Conservation (phyloP, 2,888 invertebrate species). For the Aphidoletes aphidimyza region DNA sequence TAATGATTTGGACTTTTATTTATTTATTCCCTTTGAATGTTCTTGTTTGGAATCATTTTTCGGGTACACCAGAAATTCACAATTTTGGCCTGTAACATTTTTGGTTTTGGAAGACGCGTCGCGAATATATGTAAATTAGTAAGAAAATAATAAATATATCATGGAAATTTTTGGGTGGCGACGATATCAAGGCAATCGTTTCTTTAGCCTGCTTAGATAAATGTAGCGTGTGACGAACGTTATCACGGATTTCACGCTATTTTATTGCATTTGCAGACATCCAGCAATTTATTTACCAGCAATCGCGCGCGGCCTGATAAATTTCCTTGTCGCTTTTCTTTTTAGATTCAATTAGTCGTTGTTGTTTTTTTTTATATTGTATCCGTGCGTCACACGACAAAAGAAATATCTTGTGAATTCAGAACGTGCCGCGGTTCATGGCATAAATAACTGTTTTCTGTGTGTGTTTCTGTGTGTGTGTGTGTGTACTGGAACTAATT, state of each 20-base stretch:
- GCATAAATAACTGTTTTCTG: not conserved
- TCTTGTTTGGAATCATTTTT: constrained; percentile 9
- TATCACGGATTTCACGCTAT: constrained; percentile 38
- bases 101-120: not conserved
- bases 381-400: not conserved
- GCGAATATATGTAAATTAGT: constrained; percentile 26
- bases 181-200: not conserved
- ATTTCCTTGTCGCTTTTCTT: not conserved
- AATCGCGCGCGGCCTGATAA: not conserved
- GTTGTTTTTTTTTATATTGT: not conserved
- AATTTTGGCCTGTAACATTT: not conserved
- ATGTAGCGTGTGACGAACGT: constrained; percentile 48
- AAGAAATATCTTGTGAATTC: constrained; percentile 4
- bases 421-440: constrained; percentile 23
- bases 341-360: constrained; percentile 24
- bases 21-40: not conserved
- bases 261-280: constrained; percentile 46
- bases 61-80: not conserved
- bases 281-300: constrained; percentile 42
- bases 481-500: constrained; percentile 43
- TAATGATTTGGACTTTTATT: constrained; percentile 54
- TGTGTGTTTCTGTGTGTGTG: no score
- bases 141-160: not conserved
- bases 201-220: not conserved
- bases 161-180: not conserved